Percentiles rank a stretch among this genome's conserved stretches.
These are phyloP conservation scores for Artibeus lituratus DNA, from an alignment of 2,797 vertebrate species.

Conservation along the genomic window DNA sequence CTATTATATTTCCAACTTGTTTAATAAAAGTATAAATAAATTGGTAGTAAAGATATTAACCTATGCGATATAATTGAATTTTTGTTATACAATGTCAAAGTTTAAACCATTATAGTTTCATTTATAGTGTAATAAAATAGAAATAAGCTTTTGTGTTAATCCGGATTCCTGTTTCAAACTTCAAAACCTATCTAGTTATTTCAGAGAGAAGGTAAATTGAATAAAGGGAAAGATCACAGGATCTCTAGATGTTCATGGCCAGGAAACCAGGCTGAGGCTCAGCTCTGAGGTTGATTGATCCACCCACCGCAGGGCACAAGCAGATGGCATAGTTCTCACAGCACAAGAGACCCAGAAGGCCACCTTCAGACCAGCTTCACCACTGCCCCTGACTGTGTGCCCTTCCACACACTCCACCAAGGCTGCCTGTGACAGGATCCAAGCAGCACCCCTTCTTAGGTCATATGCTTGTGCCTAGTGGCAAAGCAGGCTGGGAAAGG, in stretches of 20 bases:
- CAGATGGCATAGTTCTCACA: background rate
- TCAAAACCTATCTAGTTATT: background rate
- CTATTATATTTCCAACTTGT: background rate
- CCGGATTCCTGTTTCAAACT: background rate
- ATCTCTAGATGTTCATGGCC: background rate
- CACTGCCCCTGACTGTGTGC: background rate
- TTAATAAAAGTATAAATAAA: slow-evolving; percentile 8
- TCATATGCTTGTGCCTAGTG: background rate
- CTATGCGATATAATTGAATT: background rate
- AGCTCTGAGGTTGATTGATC: background rate
- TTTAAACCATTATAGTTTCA: slow-evolving; percentile 33
- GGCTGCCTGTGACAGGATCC: background rate
- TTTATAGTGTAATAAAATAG: slow-evolving; percentile 4
- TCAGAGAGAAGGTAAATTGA: background rate
- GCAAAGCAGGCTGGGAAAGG: background rate
- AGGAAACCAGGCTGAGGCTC: background rate
- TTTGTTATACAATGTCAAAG: background rate
- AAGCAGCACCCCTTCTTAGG: background rate
- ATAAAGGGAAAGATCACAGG: background rate
- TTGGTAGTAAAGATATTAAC: background rate
- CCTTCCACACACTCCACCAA: background rate
- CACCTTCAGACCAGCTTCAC: background rate
- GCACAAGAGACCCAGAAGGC: background rate
- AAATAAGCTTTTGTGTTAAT: slow-evolving; percentile 27
- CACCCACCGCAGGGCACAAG: background rate